These are phyloP conservation scores for Oenanthe oenanthe DNA, from an alignment of 2,113 vertebrate genomes.

Conservation along the genomic window DNA sequence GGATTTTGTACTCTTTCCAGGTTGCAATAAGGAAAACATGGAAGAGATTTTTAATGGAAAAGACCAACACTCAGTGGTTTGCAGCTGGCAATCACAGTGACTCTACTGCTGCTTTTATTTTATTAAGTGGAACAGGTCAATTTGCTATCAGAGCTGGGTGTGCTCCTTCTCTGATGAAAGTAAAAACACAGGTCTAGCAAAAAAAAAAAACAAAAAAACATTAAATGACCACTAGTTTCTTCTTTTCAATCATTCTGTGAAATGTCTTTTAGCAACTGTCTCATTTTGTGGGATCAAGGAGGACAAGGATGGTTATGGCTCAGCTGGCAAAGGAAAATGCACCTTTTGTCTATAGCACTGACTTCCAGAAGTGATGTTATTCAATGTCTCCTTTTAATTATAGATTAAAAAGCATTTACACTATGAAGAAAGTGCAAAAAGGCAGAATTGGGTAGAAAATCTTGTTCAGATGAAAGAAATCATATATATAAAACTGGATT, in stretches of 20 bases:
- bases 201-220: constrained; percentile 2
- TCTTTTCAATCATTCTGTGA: neutral
- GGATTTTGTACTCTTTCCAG: constrained; percentile 68
- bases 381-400: neutral
- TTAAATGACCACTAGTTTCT: neutral
- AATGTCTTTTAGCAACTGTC: neutral
- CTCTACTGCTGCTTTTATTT: constrained; percentile 11
- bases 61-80: constrained; percentile 59
- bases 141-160: neutral
- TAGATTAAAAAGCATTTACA: neutral
- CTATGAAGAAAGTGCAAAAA: neutral
- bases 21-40: constrained; percentile 69
- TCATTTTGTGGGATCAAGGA: neutral
- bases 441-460: neutral
- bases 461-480: neutral
- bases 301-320: neutral
- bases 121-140: constrained; percentile 17
- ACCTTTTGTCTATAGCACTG: neutral
- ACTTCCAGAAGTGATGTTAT: neutral
- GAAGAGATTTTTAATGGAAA: constrained; percentile 58
- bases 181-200: neutral
- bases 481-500: neutral
- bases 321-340: neutral
- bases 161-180: neutral
- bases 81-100: constrained; percentile 49